These are phyloP conservation scores for Carassius carassius DNA, from an alignment of 2,113 vertebrate species.

Conservation along the genomic window DNA sequence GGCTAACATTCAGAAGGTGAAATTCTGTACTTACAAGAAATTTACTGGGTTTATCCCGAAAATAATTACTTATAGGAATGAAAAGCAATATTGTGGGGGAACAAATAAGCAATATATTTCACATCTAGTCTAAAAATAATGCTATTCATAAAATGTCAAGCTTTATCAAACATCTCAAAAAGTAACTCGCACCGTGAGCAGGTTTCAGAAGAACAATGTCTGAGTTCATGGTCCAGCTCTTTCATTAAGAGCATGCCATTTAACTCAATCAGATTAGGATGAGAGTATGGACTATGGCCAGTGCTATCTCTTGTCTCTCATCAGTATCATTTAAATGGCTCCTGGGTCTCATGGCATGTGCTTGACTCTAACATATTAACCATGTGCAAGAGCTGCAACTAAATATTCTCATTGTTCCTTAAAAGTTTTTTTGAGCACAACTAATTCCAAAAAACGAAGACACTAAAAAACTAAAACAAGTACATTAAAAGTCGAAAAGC, in stretches of 20 bases:
- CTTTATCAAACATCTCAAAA: neutral
- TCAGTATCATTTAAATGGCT: constrained; percentile 1
- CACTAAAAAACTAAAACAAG: neutral
- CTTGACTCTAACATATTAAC: neutral
- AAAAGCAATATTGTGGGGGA: neutral
- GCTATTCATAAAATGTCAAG: neutral
- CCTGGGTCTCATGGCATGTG: neutral
- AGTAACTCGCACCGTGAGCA: neutral
- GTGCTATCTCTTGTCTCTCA: constrained; percentile 12
- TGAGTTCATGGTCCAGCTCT: constrained; percentile 13
- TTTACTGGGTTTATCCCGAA: neutral
- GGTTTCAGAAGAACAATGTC: neutral
- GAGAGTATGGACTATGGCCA: neutral
- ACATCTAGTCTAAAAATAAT: neutral
- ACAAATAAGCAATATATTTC: neutral
- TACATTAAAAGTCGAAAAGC: neutral
- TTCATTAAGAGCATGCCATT: constrained; percentile 36
- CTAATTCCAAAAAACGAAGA: neutral
- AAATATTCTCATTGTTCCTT: neutral
- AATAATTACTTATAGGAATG: neutral
- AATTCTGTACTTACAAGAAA: neutral
- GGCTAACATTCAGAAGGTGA: neutral
- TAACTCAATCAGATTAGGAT: neutral
- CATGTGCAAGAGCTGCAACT: neutral
- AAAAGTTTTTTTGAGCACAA: neutral